phyloP scores from a whole-genome alignment of 1,140 invertebrate genomes.

The Sesamia nonagrioides region DNA sequence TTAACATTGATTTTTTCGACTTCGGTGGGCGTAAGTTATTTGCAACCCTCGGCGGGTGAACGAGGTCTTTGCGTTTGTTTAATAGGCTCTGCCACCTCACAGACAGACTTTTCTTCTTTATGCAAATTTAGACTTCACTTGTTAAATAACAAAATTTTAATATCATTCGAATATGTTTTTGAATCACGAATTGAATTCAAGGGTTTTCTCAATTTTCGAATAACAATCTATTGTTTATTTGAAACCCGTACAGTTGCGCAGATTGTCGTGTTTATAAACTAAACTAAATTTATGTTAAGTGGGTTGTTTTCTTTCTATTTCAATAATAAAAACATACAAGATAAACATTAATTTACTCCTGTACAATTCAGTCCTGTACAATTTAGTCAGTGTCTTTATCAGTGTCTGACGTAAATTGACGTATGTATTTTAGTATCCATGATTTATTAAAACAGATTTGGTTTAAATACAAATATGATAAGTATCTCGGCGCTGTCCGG shows the following conservation, averaged over 20 bases:
- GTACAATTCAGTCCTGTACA: too few species aligned
- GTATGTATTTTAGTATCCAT: too few species aligned
- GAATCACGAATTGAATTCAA: background rate
- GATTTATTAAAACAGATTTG: too few species aligned
- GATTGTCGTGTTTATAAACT: too few species aligned
- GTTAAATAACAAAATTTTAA: background rate
- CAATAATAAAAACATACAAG: too few species aligned
- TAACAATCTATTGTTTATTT: background rate
- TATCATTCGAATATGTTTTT: background rate
- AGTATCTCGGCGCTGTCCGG: background rate
- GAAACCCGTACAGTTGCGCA: background rate
- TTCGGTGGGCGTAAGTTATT: conserved; percentile 39
- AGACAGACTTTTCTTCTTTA: background rate
- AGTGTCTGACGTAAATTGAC: too few species aligned
- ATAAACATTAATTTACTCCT: too few species aligned
- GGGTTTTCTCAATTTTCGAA: background rate
- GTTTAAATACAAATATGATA: conserved; percentile 9
- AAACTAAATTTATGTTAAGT: too few species aligned
- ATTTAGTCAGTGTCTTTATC: too few species aligned
- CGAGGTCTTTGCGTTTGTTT: conserved; percentile 30
- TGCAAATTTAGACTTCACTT: conserved; percentile 5
- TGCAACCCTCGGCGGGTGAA: conserved; percentile 20
- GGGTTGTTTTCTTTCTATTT: too few species aligned
- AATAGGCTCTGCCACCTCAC: conserved; percentile 2
- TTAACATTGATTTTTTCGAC: conserved; percentile 40